Conservation (phyloP, 2,113 vertebrate genomes). For the Phaethornis superciliosus region DNA sequence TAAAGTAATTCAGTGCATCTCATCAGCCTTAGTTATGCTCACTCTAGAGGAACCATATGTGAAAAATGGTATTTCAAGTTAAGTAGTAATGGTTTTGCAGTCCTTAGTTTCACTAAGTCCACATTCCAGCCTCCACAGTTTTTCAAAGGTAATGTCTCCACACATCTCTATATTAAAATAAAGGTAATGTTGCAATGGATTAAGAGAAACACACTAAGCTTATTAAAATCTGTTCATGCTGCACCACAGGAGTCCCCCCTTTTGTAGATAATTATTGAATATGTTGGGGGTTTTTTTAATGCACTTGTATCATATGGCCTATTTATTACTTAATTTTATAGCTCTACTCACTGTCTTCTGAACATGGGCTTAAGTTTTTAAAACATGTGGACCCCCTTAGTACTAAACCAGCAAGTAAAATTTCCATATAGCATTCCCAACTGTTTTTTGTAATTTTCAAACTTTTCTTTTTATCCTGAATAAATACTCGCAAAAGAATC, state of each 20-base stretch:
- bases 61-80: neutral
- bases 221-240: neutral
- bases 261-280: neutral
- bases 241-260: neutral
- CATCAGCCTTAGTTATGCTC: accelerated
- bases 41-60: neutral
- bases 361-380: neutral
- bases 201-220: neutral
- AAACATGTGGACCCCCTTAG: neutral
- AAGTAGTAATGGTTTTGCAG: neutral
- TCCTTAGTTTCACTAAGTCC: neutral
- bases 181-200: neutral
- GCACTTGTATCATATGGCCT: neutral
- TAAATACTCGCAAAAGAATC: neutral
- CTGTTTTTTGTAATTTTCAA: neutral
- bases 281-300: accelerated
- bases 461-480: neutral
- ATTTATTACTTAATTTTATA: neutral
- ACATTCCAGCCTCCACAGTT: neutral
- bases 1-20: neutral
- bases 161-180: neutral
- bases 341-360: neutral
- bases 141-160: neutral
- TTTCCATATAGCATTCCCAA: neutral
- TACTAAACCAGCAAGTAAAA: neutral